Conservation (phyloP, 2,113 vertebrate species). For the Arizona elegans region DNA sequence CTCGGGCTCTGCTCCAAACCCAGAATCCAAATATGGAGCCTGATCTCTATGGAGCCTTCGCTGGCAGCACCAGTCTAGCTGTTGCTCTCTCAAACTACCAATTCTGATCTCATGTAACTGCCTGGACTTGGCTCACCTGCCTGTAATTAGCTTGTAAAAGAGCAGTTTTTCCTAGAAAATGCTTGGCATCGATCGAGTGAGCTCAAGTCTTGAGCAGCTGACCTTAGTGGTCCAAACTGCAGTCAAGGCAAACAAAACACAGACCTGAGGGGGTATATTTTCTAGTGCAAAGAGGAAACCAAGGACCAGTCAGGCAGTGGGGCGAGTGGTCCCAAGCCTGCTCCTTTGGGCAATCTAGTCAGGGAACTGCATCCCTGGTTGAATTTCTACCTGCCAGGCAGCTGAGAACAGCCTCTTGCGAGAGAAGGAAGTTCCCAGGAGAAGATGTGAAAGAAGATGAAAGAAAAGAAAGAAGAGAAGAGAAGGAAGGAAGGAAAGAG, state of each 20-base stretch:
- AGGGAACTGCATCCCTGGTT: rapidly evolving
- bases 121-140: not conserved
- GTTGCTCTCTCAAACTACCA: not conserved
- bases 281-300: not conserved
- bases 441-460: no score
- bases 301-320: not conserved
- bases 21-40: not conserved
- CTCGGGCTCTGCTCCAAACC: not conserved
- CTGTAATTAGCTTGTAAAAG: not conserved
- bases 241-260: not conserved
- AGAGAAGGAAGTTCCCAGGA: not conserved
- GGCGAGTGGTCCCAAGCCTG: not conserved
- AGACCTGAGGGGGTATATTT: not conserved
- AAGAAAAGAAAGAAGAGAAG: no score
- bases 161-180: rapidly evolving
- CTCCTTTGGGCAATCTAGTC: not conserved
- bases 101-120: not conserved
- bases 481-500: no score
- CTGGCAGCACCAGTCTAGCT: not conserved
- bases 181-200: not conserved
- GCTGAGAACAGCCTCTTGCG: rapidly evolving
- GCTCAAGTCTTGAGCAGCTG: not conserved
- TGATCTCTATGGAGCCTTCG: not conserved
- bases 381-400: not conserved
- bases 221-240: not conserved